These are phyloP conservation scores for Zoroaster sp. DNA, from an alignment of 53 echinoderm and acorn worm genomes.

Conservation along the genomic window DNA sequence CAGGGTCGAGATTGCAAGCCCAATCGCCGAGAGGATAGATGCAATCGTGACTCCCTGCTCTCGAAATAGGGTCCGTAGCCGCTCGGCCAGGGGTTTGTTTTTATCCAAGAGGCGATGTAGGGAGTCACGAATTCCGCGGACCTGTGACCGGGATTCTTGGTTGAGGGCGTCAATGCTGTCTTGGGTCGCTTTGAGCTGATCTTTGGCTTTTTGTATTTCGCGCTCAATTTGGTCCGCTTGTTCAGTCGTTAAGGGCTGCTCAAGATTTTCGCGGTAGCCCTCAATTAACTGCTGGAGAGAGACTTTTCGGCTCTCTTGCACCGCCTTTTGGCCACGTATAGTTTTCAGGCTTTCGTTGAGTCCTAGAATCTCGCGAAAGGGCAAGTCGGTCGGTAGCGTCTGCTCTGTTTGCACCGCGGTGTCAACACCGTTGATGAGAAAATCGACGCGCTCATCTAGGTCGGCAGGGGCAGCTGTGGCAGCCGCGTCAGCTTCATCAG, in stretches of 20 bases:
- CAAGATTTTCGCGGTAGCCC: not conserved
- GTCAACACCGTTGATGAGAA: not conserved
- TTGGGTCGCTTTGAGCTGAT: not conserved
- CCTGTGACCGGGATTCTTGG: conserved; percentile 1
- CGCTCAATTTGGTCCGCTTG: conserved; percentile 1
- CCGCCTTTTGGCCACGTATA: too few relatives aligned
- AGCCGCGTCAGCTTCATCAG: conserved; percentile 1
- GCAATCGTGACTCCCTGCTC: conserved; percentile 43
- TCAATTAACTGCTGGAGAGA: not conserved
- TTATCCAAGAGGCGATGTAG: not conserved
- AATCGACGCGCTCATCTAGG: not conserved
- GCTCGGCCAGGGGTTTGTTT: not conserved
- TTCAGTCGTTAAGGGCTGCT: conserved; percentile 5
- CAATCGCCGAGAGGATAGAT: not conserved
- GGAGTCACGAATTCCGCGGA: conserved; percentile 1
- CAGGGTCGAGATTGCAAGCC: not conserved
- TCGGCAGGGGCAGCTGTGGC: not conserved
- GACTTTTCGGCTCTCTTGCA: not conserved
- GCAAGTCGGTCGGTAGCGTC: not conserved
- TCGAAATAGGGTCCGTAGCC: conserved; percentile 16
- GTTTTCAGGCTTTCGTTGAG: too few relatives aligned
- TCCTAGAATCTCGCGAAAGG: too few relatives aligned
- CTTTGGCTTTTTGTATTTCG: conserved; percentile 7
- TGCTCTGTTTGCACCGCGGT: not conserved
- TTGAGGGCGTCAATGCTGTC: not conserved